Evolutionary conservation across 2,888 invertebrate genomes (phyloP).

Genomic region (Dynastes hyllus): DNA sequence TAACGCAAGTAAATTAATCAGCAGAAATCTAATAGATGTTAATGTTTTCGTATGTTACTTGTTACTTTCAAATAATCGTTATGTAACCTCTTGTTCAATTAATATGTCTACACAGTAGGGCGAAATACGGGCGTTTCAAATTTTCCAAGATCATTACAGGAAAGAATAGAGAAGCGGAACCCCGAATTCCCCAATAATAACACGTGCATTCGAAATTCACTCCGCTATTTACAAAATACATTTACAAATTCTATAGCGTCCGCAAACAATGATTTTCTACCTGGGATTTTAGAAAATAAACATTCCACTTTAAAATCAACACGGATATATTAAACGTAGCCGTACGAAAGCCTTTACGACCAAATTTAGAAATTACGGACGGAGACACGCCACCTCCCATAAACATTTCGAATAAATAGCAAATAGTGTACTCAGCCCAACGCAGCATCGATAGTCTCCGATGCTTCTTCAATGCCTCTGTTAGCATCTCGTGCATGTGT

Average conservation of each 20-base stretch:
- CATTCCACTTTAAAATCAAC: slow-evolving; percentile 51
- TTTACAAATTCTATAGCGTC: slow-evolving; percentile 57
- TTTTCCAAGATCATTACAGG: slow-evolving; percentile 5
- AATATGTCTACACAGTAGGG: not conserved
- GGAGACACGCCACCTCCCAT: slow-evolving; percentile 36
- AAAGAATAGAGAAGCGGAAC: not conserved
- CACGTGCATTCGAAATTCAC: slow-evolving; percentile 42
- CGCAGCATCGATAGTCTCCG: too few relatives aligned
- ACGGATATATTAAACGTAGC: slow-evolving; percentile 21
- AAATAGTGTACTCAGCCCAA: slow-evolving; percentile 1
- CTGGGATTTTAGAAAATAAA: slow-evolving; percentile 53
- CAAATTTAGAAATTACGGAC: slow-evolving; percentile 41
- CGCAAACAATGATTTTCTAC: slow-evolving; percentile 57
- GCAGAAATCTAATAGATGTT: not conserved
- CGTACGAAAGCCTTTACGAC: slow-evolving; percentile 31
- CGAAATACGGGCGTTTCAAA: slow-evolving; percentile 2
- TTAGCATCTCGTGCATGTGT: slow-evolving; percentile 1
- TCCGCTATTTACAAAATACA: slow-evolving; percentile 57
- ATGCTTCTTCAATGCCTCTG: too few relatives aligned
- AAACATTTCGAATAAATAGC: slow-evolving; percentile 41
- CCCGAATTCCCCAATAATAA: slow-evolving; percentile 15
- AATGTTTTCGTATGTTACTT: too few relatives aligned
- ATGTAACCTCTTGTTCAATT: not conserved
- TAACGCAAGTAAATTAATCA: too few relatives aligned
- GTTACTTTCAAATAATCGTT: not conserved